These are phyloP conservation scores for Elephantulus edwardii DNA, from an alignment of 2,113 vertebrate species.

Conservation along the genomic window DNA sequence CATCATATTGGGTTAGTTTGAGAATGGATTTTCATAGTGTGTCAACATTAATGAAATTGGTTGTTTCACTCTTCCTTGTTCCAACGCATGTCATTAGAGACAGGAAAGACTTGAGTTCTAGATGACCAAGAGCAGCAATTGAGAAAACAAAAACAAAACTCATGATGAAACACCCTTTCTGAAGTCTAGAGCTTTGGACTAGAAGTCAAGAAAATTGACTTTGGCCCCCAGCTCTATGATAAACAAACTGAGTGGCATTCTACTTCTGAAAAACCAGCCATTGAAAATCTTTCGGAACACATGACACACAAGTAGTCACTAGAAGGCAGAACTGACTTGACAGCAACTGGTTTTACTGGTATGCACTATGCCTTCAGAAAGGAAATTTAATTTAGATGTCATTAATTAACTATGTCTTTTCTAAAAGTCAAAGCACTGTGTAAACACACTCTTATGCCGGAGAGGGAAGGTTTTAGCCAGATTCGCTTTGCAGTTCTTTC, in stretches of 20 bases:
- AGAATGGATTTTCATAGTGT: neutral
- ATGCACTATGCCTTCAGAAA: neutral
- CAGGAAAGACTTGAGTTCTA: constrained; percentile 1
- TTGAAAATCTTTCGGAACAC: neutral
- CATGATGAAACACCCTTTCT: neutral
- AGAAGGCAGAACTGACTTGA: neutral
- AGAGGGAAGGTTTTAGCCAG: neutral
- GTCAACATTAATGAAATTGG: neutral
- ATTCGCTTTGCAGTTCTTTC: constrained; percentile 15
- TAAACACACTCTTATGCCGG: neutral
- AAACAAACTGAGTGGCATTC: neutral
- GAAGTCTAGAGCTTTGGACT: neutral
- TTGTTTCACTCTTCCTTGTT: constrained; percentile 13
- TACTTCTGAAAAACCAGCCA: neutral
- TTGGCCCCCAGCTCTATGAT: neutral
- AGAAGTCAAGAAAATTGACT: neutral
- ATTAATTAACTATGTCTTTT: neutral
- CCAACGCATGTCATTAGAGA: neutral
- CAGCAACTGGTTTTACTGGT: neutral
- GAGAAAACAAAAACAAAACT: neutral
- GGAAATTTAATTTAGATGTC: neutral
- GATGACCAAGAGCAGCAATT: neutral
- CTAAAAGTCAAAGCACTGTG: neutral
- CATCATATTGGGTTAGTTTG: neutral
- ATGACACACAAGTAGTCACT: neutral